Evolutionary conservation across 2,797 vertebrate species (phyloP), one percentile per base, ranked within the genome.

Genomic region (Periparus ater): DNA sequence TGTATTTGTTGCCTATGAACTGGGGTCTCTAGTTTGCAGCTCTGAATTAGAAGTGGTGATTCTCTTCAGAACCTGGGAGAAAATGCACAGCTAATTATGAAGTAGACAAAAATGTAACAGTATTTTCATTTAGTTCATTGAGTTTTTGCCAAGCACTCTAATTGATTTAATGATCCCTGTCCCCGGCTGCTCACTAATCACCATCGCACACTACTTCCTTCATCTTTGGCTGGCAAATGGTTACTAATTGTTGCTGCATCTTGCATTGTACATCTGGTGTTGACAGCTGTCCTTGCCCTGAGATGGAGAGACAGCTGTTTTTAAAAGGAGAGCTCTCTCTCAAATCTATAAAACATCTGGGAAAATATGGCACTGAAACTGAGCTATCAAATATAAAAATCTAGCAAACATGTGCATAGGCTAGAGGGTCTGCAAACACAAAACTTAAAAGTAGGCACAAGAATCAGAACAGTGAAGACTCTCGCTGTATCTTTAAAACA

Each of bases 131-230:
- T 80, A 58, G 34, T 65, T 87, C 12, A 32, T 32, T 80, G 86
- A 58, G n/a, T 25, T 88, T 92, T 92, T 94, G 84, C 91, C 89
- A 95, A 68, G 75, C 42, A 15, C 34, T 71, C 71, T 70, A 72
- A 91, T 76, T 87, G 87, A 80, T 88, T 85, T 96, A 93, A 94
- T 84, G 95, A 96, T 91, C 70, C 66, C 79, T 74, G 29, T 84
- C 74, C 76, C 73, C 1, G 36, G 18, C 79, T 93, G 76, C 77
- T 89, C 63, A 10, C 91, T 95, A 91, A 95, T 94, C 92, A 87
- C 71, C 60, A 67, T 30, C 0, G 0, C 26, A 74, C 57, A 36
- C 74, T 65, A 54, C 57, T 93, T 92, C 81, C 90, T 76, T 89
- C 84, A 50, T 82, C 80, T 95, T 87, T 93, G 88, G 80, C 88